A percentile compares a stretch with the other conserved stretches of the same genome.
These are phyloP conservation scores for Philereme vetulata DNA, from an alignment of 2,888 invertebrate species.

Conservation along the genomic window DNA sequence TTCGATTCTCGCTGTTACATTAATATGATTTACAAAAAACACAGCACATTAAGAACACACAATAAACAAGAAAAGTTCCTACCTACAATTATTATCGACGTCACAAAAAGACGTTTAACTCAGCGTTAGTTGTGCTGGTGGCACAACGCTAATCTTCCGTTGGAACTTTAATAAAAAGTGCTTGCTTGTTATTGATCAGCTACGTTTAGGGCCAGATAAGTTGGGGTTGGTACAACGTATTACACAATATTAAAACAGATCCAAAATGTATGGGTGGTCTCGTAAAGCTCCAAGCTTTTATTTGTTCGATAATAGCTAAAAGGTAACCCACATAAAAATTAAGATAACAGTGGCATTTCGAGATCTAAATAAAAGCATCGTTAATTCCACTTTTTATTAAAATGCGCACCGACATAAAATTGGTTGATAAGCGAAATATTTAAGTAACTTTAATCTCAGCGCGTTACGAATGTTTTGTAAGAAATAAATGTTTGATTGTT, in stretches of 20 bases:
- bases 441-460: slow-evolving; percentile 28
- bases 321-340: slow-evolving; percentile 71
- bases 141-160: too few species aligned
- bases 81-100: too few species aligned
- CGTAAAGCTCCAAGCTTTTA: slow-evolving; percentile 59
- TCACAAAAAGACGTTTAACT: too few species aligned
- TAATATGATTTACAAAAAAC: too few species aligned
- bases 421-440: slow-evolving; percentile 52
- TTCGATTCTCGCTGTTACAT: too few species aligned
- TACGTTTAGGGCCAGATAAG: too few species aligned
- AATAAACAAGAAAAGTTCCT: too few species aligned
- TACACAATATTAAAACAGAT: slow-evolving; percentile 35
- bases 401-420: slow-evolving; percentile 55
- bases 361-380: slow-evolving; percentile 56
- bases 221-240: not conserved
- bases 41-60: too few species aligned
- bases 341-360: slow-evolving; percentile 65
- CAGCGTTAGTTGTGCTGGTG: too few species aligned
- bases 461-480: slow-evolving; percentile 20
- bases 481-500: slow-evolving; percentile 7
- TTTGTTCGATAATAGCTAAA: slow-evolving; percentile 67
- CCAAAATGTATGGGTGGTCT: slow-evolving; percentile 68
- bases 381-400: slow-evolving; percentile 59
- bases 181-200: too few species aligned
- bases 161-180: too few species aligned